Evolutionary conservation across 2,888 invertebrate genomes (phyloP).

Genomic region (Thecocarcelia acutangulata): DNA sequence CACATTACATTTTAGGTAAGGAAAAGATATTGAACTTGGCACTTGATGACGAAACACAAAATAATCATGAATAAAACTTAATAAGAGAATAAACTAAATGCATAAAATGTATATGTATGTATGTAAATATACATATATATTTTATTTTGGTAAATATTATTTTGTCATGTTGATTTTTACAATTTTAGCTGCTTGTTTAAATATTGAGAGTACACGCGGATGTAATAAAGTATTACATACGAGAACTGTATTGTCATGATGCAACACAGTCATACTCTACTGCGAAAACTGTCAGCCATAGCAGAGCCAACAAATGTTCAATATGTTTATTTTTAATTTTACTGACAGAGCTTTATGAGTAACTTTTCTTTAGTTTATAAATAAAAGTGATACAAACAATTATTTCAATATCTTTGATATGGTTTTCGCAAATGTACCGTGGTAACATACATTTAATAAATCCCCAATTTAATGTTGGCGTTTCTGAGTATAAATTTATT

Average conservation of each 20-base stretch:
- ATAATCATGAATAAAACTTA: slow-evolving; percentile 32
- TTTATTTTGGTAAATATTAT: slow-evolving; percentile 47
- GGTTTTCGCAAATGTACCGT: too few species aligned
- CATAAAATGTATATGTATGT: slow-evolving; percentile 9
- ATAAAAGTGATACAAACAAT: background rate
- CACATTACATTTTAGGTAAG: slow-evolving; percentile 41
- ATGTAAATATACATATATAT: too few species aligned
- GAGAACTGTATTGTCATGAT: slow-evolving; percentile 21
- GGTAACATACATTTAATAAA: too few species aligned
- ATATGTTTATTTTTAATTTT: slow-evolving; percentile 18
- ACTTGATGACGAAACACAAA: slow-evolving; percentile 58
- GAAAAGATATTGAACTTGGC: slow-evolving; percentile 65
- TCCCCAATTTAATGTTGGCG: too few species aligned
- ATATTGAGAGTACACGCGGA: background rate
- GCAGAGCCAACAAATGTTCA: slow-evolving; percentile 13
- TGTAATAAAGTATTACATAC: background rate
- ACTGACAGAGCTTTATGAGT: slow-evolving; percentile 5
- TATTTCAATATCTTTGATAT: too few species aligned
- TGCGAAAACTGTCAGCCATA: background rate
- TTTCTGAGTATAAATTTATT: too few species aligned
- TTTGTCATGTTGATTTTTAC: slow-evolving; percentile 48
- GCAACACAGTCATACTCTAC: background rate
- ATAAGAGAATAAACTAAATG: too few species aligned
- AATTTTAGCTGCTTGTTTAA: slow-evolving; percentile 21
- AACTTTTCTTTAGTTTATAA: slow-evolving; percentile 7